phyloP scores from a whole-genome alignment of 2,888 invertebrate genomes.

The Ceraclea dissimilis region DNA sequence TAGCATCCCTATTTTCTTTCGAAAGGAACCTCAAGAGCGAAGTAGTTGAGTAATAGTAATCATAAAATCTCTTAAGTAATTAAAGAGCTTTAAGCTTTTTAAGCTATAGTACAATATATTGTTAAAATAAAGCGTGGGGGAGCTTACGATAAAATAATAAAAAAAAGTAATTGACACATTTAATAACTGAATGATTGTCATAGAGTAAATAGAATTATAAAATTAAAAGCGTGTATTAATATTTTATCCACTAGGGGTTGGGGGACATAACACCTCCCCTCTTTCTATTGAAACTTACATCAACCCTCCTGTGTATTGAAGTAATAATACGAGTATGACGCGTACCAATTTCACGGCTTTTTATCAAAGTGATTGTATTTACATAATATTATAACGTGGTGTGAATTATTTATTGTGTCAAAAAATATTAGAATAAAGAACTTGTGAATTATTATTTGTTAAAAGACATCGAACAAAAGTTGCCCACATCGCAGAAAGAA shows the following conservation, averaged over 20 bases:
- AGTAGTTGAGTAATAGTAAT: no score
- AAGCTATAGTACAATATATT: no score
- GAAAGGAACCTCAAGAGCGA: no score
- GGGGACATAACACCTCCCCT: not conserved
- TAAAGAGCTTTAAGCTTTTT: no score
- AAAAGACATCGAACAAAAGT: no score
- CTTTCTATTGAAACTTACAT: no score
- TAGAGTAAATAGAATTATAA: slow-evolving; percentile 1
- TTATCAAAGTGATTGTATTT: slow-evolving; percentile 14
- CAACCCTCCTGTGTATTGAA: not conserved
- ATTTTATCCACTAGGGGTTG: not conserved
- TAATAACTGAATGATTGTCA: not conserved
- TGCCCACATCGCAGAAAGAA: no score
- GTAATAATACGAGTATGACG: slow-evolving; percentile 4
- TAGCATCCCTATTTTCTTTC: no score
- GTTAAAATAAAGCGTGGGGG: not conserved
- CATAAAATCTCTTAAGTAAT: not conserved
- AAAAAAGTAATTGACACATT: slow-evolving; percentile 1
- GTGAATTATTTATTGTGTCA: no score
- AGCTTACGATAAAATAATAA: not conserved
- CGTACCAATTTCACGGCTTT: slow-evolving; percentile 19
- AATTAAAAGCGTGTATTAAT: not conserved
- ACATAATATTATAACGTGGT: not conserved
- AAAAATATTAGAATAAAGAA: no score
- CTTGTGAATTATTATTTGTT: no score